phyloP scores from a whole-genome alignment of 2,888 invertebrate species.

The Julus scandinavius region DNA sequence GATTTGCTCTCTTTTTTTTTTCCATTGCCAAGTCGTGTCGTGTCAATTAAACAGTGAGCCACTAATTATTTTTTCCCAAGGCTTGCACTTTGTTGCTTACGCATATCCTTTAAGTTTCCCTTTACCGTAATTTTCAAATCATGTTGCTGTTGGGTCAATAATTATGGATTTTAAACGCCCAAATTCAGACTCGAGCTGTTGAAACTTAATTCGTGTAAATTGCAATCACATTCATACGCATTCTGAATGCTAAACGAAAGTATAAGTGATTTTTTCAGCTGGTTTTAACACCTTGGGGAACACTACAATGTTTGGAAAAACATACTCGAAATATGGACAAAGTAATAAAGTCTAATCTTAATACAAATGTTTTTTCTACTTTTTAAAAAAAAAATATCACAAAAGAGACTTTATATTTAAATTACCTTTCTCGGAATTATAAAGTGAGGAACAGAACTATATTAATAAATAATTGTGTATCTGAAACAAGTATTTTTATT shows the following conservation, averaged over 20 bases:
- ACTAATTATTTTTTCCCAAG: constrained; percentile 37
- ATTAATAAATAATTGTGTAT: no score
- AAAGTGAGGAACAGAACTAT: no score
- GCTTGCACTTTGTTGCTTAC: neutral
- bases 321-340: no score
- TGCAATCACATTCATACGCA: neutral
- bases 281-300: neutral
- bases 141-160: neutral
- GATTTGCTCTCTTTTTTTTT: neutral
- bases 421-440: no score
- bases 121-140: neutral
- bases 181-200: neutral
- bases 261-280: neutral
- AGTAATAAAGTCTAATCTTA: no score
- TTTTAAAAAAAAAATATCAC: no score
- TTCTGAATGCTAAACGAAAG: neutral
- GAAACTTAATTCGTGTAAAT: neutral
- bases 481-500: no score
- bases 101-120: neutral
- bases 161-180: constrained; percentile 1
- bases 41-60: constrained; percentile 12
- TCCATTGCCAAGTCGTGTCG: constrained; percentile 37
- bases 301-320: neutral
- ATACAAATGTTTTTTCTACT: no score
- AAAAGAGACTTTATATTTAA: no score